Base-by-base conservation (phyloP, 2,797 vertebrate species). In the Xerus rutilus region DNA sequence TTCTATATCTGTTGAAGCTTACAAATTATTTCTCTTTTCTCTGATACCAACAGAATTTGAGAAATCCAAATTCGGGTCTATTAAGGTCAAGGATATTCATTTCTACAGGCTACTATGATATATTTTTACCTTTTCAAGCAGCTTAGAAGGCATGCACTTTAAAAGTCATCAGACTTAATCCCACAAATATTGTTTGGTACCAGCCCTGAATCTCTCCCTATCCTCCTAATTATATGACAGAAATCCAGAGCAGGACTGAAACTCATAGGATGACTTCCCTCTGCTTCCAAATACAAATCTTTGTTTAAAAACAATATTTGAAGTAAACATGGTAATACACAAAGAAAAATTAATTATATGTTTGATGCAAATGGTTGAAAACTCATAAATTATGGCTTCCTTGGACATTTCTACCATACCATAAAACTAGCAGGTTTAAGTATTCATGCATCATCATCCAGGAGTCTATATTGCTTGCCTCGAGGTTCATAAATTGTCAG, bases 221-320 rank as follows among this genome's bases (percentile, higher is more conserved):
- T 39, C 7, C 18, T 81, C 10, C 14, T 23, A 52, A 35, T 57
- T 73, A 43, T 43, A 49, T 21, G 30, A 25, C 23, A 74, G 32
- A 87, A 9, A 32, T 88, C 28, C 30, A 43, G 20, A 90, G 52
- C 13, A 67, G 79, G 35, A 28, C 3, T 69, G 69, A 88, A 74
- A 72, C 32, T 78, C 23, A 57, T 0, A 18, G 3, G 18, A 88
- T 0, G 69, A 76, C 23, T 17, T 0, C 1, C 2, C 0, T 15
- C 3, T 39, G 21, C 5, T 65, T 12, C 0, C 57, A 78, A 87
- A 92, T 59, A 35, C 21, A 78, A 70, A 49, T 0, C 0, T 86
- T 83, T 67, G 12, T 54, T 88, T 95, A 39, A 45, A 95, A 96
- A 77, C 76, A 2, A 70, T 49, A 3, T 39, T 91, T 91, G 83